Evolutionary conservation across 1,140 invertebrate genomes (phyloP).

Genomic region (Drosophila tani): DNA sequence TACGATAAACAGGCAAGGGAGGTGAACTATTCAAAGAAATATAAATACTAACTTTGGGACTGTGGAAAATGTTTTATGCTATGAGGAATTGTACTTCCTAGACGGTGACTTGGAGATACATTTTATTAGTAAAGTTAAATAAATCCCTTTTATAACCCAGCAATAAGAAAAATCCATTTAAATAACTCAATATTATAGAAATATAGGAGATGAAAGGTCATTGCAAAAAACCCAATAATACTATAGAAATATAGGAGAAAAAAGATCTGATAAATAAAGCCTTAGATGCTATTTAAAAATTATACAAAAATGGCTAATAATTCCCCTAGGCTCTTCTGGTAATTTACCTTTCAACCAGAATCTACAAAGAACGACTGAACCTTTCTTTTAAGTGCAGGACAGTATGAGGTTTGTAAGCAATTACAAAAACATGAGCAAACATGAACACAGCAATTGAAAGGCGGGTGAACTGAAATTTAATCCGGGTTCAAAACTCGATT

Average conservation of each 20-base stretch:
- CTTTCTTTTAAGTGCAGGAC: constrained; percentile 4
- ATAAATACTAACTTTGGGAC: neutral
- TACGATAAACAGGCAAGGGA: too few species aligned
- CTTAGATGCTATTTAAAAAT: too few species aligned
- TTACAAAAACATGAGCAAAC: constrained; percentile 80
- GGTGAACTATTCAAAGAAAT: neutral
- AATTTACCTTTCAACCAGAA: neutral
- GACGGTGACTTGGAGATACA: neutral
- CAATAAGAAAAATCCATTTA: too few species aligned
- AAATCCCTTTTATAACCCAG: too few species aligned
- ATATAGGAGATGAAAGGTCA: too few species aligned
- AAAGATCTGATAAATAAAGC: too few species aligned
- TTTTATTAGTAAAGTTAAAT: neutral
- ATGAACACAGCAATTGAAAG: constrained; percentile 75
- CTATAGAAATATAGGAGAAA: too few species aligned
- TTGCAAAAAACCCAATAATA: too few species aligned
- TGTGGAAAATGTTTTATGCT: neutral
- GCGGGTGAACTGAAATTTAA: constrained; percentile 63
- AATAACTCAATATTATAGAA: too few species aligned
- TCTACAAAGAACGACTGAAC: too few species aligned
- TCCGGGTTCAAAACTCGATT: constrained; percentile 52
- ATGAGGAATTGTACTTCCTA: neutral
- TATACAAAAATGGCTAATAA: too few species aligned
- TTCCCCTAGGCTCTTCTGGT: too few species aligned
- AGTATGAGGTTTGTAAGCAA: constrained; percentile 46